Evolutionary conservation across 2,113 vertebrate species (phyloP), one percentile per base, ranked within the genome.

Genomic region (Tragulus kanchil): DNA sequence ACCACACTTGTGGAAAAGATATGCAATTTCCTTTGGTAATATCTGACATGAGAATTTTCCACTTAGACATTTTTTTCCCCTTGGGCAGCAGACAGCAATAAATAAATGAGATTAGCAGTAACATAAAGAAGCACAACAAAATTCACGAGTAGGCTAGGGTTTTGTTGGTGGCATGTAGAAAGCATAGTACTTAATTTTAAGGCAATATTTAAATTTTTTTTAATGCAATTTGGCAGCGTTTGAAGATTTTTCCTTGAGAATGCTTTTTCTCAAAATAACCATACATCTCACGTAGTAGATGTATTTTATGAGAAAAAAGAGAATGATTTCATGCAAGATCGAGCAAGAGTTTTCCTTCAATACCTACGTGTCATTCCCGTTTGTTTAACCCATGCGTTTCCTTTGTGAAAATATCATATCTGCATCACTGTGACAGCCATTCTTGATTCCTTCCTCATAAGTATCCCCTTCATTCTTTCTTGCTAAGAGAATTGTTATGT

Each of bases 191-290:
- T 85, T 82, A 45, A 90, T 82, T 90, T 69, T 28, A 84, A 84
- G 31, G 15, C 36, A 73, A 73, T 61, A 77, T 16, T 50, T 89
- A 62, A 94, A 11, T 85, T 94, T 75, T 59, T 64, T 75, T 59
- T 64, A 94, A n/a, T 67, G 73, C n/a, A 79, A 9, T 59, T 45
- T 85, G 42, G 75, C 31, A 75, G 52, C 56, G n/a, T 89, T 93
- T 82, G 54, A 36, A 89, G 75, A 73, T 16, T 83, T 48, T 78
- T 88, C 56, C 31, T 78, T 78, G 48, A 56, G 96, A 91, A 65
- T 90, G 8, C 8, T 87, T 69, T 26, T 75, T 78, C 21, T 88
- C 67, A 31, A 87, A 88, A 83, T 79, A 83, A 93, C 61, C 48
- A 13, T 62, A 59, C 50, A 65, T 78, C 21, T 45, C 26, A 64